A percentile compares a stretch with the other conserved stretches of the same genome.
Conservation (phyloP, 2,113 vertebrate genomes). For the Pheucticus melanocephalus region DNA sequence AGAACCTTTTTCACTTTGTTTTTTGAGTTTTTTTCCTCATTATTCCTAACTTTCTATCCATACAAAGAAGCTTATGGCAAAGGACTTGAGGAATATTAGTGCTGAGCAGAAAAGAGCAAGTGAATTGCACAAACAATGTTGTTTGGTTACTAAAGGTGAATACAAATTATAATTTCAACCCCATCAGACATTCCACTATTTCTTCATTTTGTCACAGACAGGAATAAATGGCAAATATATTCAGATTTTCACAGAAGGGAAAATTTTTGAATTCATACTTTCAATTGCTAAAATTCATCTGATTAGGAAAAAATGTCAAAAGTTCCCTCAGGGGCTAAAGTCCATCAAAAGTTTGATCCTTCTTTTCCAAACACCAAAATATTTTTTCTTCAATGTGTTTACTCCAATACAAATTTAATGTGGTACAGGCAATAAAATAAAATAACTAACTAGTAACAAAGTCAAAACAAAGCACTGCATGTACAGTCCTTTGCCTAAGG, state of each 20-base stretch:
- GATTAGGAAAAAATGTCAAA: neutral
- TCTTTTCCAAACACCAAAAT: neutral
- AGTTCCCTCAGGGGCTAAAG: neutral
- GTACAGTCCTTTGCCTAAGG: neutral
- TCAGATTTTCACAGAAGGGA: neutral
- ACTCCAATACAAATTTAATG: neutral
- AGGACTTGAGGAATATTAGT: neutral
- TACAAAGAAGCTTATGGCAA: neutral
- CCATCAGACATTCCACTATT: neutral
- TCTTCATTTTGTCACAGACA: neutral
- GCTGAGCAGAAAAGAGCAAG: neutral
- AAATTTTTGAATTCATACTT: rapidly evolving
- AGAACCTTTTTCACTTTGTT: neutral
- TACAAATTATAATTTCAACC: neutral
- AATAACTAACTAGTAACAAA: neutral
- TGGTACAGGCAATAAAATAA: neutral
- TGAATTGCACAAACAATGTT: neutral
- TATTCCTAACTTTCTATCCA: neutral
- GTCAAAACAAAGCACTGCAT: neutral
- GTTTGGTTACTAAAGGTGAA: neutral
- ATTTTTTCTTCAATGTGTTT: neutral
- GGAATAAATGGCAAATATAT: neutral
- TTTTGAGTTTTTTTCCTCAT: neutral
- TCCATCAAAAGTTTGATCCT: neutral
- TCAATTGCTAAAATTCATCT: neutral